phyloP scores from a whole-genome alignment of 2,888 invertebrate genomes.

The Spisula subtruncata region DNA sequence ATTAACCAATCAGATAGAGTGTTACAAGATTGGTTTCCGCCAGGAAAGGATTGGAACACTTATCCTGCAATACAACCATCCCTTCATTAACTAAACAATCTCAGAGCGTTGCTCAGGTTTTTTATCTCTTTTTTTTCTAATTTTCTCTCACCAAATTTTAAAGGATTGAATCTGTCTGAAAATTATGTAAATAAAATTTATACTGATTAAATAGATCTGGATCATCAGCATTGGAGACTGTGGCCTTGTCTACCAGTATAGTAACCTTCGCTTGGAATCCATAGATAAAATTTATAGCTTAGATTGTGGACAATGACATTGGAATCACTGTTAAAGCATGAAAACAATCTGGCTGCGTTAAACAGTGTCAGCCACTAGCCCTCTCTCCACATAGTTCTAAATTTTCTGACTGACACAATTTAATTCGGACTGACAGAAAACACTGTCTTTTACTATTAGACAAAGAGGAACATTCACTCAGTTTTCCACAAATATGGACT shows the following conservation, averaged over 20 bases:
- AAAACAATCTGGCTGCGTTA: no score
- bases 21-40: background rate
- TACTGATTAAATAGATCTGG: background rate
- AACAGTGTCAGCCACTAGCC: no score
- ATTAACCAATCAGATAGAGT: background rate
- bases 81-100: background rate
- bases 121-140: no score
- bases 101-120: background rate
- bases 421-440: no score
- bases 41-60: background rate
- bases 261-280: background rate
- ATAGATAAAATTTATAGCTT: background rate
- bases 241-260: background rate
- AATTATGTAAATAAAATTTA: slow-evolving; percentile 11
- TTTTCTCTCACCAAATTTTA: background rate
- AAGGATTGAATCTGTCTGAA: background rate
- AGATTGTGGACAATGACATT: no score
- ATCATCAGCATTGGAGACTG: background rate
- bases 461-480: no score
- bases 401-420: no score
- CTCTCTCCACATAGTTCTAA: no score
- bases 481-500: no score
- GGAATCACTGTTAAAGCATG: no score
- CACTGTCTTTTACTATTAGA: no score
- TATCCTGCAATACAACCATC: background rate